Conservation (phyloP, 1,140 invertebrate genomes). For the Episyrphus balteatus region DNA sequence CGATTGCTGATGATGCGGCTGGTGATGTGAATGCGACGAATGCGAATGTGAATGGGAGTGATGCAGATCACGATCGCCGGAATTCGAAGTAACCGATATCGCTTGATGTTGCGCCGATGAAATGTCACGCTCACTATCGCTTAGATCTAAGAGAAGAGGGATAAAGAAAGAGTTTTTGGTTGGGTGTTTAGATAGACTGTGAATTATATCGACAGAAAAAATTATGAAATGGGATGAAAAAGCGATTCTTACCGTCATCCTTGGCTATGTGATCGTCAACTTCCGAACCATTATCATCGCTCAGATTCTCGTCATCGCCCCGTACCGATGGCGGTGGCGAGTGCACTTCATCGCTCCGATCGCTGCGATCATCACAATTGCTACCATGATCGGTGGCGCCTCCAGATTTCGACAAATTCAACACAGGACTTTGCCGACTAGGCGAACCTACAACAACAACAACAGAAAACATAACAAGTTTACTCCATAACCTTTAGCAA, state of each 20-base stretch:
- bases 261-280: slow-evolving; percentile 54
- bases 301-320: slow-evolving; percentile 63
- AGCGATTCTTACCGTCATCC: slow-evolving; percentile 56
- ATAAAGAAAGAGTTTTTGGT: slow-evolving; percentile 1
- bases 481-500: neutral
- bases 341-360: slow-evolving; percentile 42
- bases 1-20: slow-evolving; percentile 44
- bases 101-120: slow-evolving; percentile 16
- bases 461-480: slow-evolving; percentile 14
- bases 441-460: slow-evolving; percentile 53
- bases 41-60: slow-evolving; percentile 6
- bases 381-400: slow-evolving; percentile 40
- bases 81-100: too few relatives aligned
- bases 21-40: slow-evolving; percentile 20
- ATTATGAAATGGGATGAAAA: too few relatives aligned
- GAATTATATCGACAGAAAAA: neutral
- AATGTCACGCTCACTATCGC: slow-evolving; percentile 36
- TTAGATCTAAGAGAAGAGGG: slow-evolving; percentile 21
- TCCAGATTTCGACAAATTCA: slow-evolving; percentile 80
- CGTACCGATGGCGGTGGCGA: slow-evolving; percentile 40
- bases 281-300: slow-evolving; percentile 62
- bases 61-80: slow-evolving; percentile 13
- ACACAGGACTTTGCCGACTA: slow-evolving; percentile 77
- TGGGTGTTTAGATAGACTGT: neutral
- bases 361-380: slow-evolving; percentile 44